Evolutionary conservation across 2,888 invertebrate genomes (phyloP).

Genomic region (Ceraclea dissimilis): DNA sequence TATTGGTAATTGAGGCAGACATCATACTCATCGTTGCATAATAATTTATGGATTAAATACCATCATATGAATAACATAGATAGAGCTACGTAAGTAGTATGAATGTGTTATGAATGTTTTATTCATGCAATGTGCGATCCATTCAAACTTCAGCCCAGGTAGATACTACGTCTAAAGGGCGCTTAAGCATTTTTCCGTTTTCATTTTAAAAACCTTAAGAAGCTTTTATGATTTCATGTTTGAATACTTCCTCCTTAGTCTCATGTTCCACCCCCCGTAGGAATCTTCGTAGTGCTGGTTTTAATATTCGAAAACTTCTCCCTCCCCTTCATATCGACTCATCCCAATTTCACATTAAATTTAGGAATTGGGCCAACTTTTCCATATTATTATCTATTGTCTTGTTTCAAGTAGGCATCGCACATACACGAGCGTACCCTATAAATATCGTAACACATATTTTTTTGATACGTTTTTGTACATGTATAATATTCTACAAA

Average conservation of each 20-base stretch:
- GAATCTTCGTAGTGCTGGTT: background rate
- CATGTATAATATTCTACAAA: no score
- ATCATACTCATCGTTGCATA: no score
- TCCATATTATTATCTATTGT: background rate
- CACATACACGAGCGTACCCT: no score
- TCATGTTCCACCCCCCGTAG: background rate
- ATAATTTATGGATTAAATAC: no score
- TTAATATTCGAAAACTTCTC: constrained; percentile 8
- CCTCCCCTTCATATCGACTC: background rate
- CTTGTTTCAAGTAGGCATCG: constrained; percentile 6
- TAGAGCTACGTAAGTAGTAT: no score
- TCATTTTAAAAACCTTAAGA: constrained; percentile 11
- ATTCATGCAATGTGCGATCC: no score
- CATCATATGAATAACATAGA: no score
- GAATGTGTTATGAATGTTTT: no score
- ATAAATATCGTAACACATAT: no score
- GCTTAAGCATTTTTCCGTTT: constrained; percentile 5
- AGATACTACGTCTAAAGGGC: background rate
- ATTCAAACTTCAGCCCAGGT: no score
- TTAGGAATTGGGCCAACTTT: constrained; percentile 1
- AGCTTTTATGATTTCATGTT: constrained; percentile 16
- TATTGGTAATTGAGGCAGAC: no score
- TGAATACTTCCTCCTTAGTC: constrained; percentile 8
- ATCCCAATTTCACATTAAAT: constrained; percentile 8
- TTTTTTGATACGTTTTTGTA: no score